Base-by-base conservation (phyloP, 2,888 invertebrate species). In the Synanthedon vespiformis region DNA sequence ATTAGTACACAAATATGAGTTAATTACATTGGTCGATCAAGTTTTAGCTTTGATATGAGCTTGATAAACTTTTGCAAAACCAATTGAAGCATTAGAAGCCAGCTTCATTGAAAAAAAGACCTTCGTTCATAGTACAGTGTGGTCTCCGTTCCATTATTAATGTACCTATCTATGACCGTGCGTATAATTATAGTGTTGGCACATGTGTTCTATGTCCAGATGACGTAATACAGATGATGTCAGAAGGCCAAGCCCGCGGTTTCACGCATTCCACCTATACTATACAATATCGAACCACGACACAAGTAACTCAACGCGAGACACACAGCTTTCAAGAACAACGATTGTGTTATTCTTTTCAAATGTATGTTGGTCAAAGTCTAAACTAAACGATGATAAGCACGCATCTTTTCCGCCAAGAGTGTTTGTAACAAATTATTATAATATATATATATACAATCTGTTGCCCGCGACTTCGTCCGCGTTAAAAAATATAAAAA, bases 211-310 rank as follows among this genome's bases (percentile, higher is more conserved):
- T 51, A 55, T 49, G 57, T 53, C 40, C 48, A 50, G 60, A 49
- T 69, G 68, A 69, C 68, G 69, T 67, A 64, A 68, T 55, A 49
- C 53, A 14, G 58, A 55, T 65, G 67, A 69, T 66, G 68, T 69
- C 66, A 69, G 61, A 59, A 61, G 57, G 61, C 58, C 59, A 47
- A 52, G 56, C 53, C 55, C 34, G 54, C 55, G 47, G 44, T 14
- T 12, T 44, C 44, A 44, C 44, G 44, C 44, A 44, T 44, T 44
- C 44, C 51, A 51, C 50, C 48, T 50, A 44, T 14, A 34, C n/a
- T 50, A 44, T 22, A 40, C 53, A 34, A 48, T 53, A 52, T 50
- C 50, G 53, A 53, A 50, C 53, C 34, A 13, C 47, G 34, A 40
- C 13, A 51, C 49, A 52, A 54, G 52, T 52, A 54, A 51, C 51